A percentile compares a stretch with the other conserved stretches of the same genome.
phyloP scores from a whole-genome alignment of 2,888 invertebrate species.

The Drosophila tanythrix region DNA sequence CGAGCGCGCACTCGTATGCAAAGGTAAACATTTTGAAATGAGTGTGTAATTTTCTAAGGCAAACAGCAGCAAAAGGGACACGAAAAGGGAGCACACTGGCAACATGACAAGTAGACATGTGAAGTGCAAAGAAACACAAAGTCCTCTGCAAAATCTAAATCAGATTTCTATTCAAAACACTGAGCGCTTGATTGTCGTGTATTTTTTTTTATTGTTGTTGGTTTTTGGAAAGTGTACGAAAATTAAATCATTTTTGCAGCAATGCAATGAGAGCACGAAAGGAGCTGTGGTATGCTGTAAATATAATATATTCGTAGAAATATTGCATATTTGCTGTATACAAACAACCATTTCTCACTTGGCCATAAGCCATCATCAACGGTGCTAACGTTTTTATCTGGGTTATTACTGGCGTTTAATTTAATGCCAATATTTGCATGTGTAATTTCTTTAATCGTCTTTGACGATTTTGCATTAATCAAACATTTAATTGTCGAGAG shows the following conservation, averaged over 20 bases:
- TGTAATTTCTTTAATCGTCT: conserved; percentile 18
- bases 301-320: background rate
- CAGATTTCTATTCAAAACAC: conserved; percentile 51
- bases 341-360: background rate
- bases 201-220: background rate
- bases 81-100: conserved; percentile 30
- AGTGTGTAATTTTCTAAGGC: conserved; percentile 77
- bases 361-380: background rate
- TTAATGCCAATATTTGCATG: conserved; percentile 27
- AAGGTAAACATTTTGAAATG: conserved; percentile 74
- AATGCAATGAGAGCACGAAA: background rate
- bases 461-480: conserved; percentile 26
- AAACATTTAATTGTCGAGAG: conserved; percentile 38
- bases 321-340: too few species aligned
- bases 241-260: conserved; percentile 16
- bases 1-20: conserved; percentile 52
- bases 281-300: background rate
- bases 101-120: conserved; percentile 37
- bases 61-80: conserved; percentile 45
- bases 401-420: conserved; percentile 38
- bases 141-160: conserved; percentile 33
- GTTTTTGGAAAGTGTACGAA: conserved; percentile 40
- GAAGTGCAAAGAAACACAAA: conserved; percentile 44
- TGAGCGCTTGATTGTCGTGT: background rate
- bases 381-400: conserved; percentile 22